Percentiles rank a stretch among this genome's conserved stretches.
Conservation (phyloP, 1,140 invertebrate species). For the Tetraneura akinire region DNA sequence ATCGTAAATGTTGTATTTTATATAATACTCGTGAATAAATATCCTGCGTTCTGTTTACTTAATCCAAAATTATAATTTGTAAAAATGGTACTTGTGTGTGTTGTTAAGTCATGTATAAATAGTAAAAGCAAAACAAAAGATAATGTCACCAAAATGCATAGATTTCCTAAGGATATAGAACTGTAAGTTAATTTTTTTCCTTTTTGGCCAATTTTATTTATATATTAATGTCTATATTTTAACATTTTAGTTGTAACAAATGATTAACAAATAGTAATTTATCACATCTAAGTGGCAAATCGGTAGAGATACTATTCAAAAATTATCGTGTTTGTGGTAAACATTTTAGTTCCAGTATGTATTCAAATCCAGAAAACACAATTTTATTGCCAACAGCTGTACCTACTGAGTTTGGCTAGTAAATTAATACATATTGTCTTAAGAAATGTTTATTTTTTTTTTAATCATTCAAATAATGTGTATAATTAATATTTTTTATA, state of each 20-base stretch:
- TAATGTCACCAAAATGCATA: background rate
- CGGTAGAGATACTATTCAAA: background rate
- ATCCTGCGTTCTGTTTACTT: no score
- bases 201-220: background rate
- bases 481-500: no score
- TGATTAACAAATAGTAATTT: background rate
- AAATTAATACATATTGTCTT: no score
- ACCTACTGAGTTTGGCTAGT: constrained; percentile 10
- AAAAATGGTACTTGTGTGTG: no score
- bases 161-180: background rate
- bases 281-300: background rate
- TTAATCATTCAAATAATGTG: no score
- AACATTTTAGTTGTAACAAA: background rate
- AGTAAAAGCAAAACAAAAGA: background rate
- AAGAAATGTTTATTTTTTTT: no score
- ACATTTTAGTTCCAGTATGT: background rate
- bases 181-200: constrained; percentile 1
- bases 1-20: no score
- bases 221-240: background rate
- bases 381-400: no score
- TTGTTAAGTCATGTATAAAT: background rate
- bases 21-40: no score
- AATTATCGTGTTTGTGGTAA: background rate
- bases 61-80: no score
- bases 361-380: background rate